Base-by-base conservation (phyloP, 2,888 invertebrate genomes). In the Andrena marginata region DNA sequence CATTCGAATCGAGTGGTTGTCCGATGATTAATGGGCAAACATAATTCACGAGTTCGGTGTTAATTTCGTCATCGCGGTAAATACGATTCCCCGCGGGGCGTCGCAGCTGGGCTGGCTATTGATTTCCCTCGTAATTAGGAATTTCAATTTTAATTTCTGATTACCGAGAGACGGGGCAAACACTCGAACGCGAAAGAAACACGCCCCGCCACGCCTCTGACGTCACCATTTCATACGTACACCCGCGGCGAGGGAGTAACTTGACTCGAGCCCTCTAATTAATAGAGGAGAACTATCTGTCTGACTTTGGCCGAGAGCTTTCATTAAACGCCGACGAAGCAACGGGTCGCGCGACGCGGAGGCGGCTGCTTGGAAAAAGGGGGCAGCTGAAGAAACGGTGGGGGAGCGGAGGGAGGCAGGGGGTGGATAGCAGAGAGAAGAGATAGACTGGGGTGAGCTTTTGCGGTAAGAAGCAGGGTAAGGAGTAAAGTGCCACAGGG, bases 381-480 rank as follows among this genome's bases (percentile, higher is more conserved):
- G 26, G 35, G 54, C 31, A 31, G 33, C 13, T 7, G 29, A 4
- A 35, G 63, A 6, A 23, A 20, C 20, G 63, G 29, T 16, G 35
- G 20, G 29, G 33, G 33, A 33, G 2, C 29, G 56, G n/a, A 74
- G 20, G 26, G 42, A 5, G 54, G 59, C 7, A 54, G 68, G 54
- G 10, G 10, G 29, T 0, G 8, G 23, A 31, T 0, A 4, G 10
- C 5, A 26, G 26, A 68, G 65, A 69, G 56, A 70, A 59, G 69
- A 60, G 77, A 62, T 35, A 48, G 68, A 63, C 69, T 65, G 62
- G 78, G 69, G 59, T 20, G 72, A 80, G 83, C 78, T 82, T 72
- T 82, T 31, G 83, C 83, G 68, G 83, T 83, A 84, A 84, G 72
- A 79, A 84, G 68, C 83, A 73, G 60, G 54, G 83, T 65, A 84